Conservation (phyloP, 1,140 invertebrate species). For the Drosophila arizonae region DNA sequence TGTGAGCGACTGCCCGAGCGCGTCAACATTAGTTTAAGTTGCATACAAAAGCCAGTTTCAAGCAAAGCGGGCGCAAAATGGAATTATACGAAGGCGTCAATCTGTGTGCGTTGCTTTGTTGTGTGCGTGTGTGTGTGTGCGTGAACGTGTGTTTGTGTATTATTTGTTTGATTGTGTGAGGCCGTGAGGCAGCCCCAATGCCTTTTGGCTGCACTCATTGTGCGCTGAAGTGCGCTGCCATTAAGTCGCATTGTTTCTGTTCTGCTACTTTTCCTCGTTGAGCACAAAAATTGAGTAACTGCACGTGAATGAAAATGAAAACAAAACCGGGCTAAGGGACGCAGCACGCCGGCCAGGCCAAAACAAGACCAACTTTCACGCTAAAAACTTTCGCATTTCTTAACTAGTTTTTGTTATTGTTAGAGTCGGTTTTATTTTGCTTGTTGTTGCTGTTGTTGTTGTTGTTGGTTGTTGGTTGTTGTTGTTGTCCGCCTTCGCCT, state of each 20-base stretch:
- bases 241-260: conserved; percentile 65
- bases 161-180: conserved; percentile 4
- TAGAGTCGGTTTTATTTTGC: conserved; percentile 45
- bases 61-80: conserved; percentile 52
- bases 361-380: conserved; percentile 65
- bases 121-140: not conserved
- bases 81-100: conserved; percentile 66
- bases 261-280: conserved; percentile 50
- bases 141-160: too few species aligned
- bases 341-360: conserved; percentile 3
- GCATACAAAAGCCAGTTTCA: conserved; percentile 35
- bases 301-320: conserved; percentile 77
- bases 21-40: conserved; percentile 66
- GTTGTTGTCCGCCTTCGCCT: conserved; percentile 18
- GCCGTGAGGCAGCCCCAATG: conserved; percentile 21
- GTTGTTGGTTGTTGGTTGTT: conserved; percentile 27
- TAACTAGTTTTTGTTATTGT: conserved; percentile 81
- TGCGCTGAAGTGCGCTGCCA: conserved; percentile 46
- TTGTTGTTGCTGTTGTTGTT: conserved; percentile 23
- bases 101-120: conserved; percentile 19
- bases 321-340: conserved; percentile 49
- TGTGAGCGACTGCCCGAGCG: conserved; percentile 32
- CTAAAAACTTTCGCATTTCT: conserved; percentile 80
- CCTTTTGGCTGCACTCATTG: conserved; percentile 44
- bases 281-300: conserved; percentile 77